A percentile compares a stretch with the other conserved stretches of the same genome.
Evolutionary conservation across 2,113 vertebrate species (phyloP).

Genomic region (Pampusana beccarii): DNA sequence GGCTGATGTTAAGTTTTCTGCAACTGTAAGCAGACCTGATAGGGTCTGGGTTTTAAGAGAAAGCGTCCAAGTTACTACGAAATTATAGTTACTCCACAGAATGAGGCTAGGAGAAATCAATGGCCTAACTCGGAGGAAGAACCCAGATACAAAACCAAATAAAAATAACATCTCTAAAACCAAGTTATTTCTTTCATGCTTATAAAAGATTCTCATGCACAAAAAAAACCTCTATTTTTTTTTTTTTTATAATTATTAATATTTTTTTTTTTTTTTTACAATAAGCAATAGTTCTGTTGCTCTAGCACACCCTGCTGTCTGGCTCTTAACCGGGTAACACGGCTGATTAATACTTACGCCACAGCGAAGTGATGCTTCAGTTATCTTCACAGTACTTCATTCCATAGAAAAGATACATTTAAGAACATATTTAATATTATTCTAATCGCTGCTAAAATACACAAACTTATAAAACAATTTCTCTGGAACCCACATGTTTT

Average conservation of each 20-base stretch:
- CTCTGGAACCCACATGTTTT: slow-evolving; percentile 59
- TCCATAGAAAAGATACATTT: slow-evolving; percentile 71
- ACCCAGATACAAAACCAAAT: slow-evolving; percentile 56
- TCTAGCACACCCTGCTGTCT: slow-evolving; percentile 64
- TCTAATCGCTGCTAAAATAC: slow-evolving; percentile 69
- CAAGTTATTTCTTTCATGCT: slow-evolving; percentile 63
- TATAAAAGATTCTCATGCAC: slow-evolving; percentile 71
- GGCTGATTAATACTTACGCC: slow-evolving; percentile 66
- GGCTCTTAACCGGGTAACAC: slow-evolving; percentile 48
- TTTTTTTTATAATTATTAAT: too few relatives aligned
- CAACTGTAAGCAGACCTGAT: neutral
- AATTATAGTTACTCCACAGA: slow-evolving; percentile 15
- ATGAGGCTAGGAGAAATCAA: neutral
- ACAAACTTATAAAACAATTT: slow-evolving; percentile 67
- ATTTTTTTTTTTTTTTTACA: slow-evolving; percentile 23
- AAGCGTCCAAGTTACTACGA: neutral
- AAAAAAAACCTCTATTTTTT: neutral
- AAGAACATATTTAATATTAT: slow-evolving; percentile 66
- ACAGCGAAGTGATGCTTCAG: slow-evolving; percentile 71
- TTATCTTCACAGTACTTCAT: slow-evolving; percentile 75
- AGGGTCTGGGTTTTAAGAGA: neutral
- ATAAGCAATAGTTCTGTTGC: slow-evolving; percentile 43
- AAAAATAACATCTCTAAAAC: slow-evolving; percentile 58
- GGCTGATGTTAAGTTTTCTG: neutral
- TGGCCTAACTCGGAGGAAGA: slow-evolving; percentile 25